phyloP scores from a whole-genome alignment of 2,888 invertebrate species.

The Agonopterix arenella region DNA sequence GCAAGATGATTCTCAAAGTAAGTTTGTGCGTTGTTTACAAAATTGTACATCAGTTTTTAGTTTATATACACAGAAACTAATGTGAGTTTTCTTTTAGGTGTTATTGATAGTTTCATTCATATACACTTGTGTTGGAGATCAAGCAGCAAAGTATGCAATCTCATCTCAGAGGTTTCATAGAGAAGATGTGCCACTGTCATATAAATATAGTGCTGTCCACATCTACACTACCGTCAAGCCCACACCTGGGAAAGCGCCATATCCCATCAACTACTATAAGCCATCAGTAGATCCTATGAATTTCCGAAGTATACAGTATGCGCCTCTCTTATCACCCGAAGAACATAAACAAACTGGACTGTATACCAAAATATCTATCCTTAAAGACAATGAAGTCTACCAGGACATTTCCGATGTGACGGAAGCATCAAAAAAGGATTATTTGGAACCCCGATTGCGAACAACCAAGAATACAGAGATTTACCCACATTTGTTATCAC shows the following conservation, averaged over 20 bases:
- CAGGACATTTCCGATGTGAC: background rate
- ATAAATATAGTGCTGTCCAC: conserved; percentile 23
- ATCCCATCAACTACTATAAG: background rate
- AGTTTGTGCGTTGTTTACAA: conserved; percentile 14
- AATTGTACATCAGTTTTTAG: background rate
- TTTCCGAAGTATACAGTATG: conserved; percentile 23
- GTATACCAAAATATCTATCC: background rate
- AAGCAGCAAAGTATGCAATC: conserved; percentile 8
- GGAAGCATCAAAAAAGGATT: conserved; percentile 8
- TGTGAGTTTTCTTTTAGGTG: conserved; percentile 25
- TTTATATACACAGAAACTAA: background rate
- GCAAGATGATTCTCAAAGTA: conserved; percentile 29
- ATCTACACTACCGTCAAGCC: conserved; percentile 15
- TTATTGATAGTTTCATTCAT: conserved; percentile 15
- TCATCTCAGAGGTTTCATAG: conserved; percentile 27
- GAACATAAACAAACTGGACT: background rate
- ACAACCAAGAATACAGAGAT: conserved; percentile 1
- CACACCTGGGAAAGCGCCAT: background rate
- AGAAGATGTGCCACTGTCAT: conserved; percentile 27
- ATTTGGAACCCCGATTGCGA: conserved; percentile 27
- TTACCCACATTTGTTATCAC: conserved; percentile 3
- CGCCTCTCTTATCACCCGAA: conserved; percentile 15
- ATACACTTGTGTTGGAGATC: conserved; percentile 14
- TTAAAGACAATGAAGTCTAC: background rate
- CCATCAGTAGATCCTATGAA: background rate